phyloP scores from a whole-genome alignment of 2,797 vertebrate species.

The Champsocephalus esox region DNA sequence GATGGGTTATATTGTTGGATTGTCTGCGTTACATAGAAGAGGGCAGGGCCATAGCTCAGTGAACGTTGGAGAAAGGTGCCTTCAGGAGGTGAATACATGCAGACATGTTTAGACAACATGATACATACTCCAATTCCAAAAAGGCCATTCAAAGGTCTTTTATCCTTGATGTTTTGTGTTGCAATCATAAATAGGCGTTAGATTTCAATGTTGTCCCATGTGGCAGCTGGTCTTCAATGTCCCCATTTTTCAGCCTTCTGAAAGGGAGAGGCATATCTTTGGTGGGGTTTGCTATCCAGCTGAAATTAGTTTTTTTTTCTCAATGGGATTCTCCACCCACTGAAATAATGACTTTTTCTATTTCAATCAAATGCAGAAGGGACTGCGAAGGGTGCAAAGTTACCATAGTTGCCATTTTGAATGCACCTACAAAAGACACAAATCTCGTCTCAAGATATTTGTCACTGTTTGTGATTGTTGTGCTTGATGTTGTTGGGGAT shows the following conservation, averaged over 20 bases:
- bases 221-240: constrained; percentile 52
- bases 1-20: constrained; percentile 13
- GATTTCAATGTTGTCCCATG: constrained; percentile 62
- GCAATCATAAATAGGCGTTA: constrained; percentile 43
- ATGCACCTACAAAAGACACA: neutral
- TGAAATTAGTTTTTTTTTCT: constrained; percentile 59
- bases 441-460: neutral
- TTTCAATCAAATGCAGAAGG: constrained; percentile 32
- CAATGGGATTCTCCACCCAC: constrained; percentile 48
- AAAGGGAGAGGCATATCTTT: constrained; percentile 57
- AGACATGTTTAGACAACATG: constrained; percentile 24
- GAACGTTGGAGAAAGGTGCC: constrained; percentile 7
- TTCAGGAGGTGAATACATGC: constrained; percentile 22
- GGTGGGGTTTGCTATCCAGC: constrained; percentile 37
- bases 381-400: neutral
- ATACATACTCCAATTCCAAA: constrained; percentile 19
- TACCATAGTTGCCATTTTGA: neutral
- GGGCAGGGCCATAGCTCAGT: neutral
- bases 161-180: constrained; percentile 36
- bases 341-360: constrained; percentile 66
- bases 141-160: constrained; percentile 27
- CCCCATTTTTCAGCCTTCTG: constrained; percentile 57
- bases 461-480: neutral
- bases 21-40: neutral
- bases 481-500: too few species aligned